Evolutionary conservation across 2,797 vertebrate species (phyloP).

Genomic region (Leucoraja ocellata): DNA sequence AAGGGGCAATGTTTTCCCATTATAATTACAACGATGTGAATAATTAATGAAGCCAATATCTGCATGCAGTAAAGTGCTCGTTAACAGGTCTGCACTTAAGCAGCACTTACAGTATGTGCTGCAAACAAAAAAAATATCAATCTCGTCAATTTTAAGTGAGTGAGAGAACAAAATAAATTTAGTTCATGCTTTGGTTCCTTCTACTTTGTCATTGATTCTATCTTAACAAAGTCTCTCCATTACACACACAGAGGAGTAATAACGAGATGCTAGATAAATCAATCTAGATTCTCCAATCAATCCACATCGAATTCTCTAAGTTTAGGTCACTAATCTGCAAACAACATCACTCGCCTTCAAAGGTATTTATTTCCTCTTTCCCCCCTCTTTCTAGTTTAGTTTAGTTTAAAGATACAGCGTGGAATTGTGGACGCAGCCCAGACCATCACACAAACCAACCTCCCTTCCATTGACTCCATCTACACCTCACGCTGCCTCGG

Average conservation of each 20-base stretch:
- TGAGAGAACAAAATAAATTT: neutral
- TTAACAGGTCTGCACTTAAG: constrained; percentile 11
- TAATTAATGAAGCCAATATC: neutral
- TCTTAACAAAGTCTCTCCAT: neutral
- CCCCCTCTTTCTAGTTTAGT: no score
- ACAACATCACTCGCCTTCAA: no score
- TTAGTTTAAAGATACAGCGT: no score
- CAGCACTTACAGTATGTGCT: neutral
- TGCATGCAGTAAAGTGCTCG: neutral
- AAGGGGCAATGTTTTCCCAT: neutral
- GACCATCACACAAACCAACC: no score
- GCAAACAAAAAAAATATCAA: constrained; percentile 10
- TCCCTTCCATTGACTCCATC: no score
- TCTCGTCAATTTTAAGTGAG: constrained; percentile 28
- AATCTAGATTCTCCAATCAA: no score
- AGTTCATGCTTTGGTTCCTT: neutral
- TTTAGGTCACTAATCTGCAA: no score
- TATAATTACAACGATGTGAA: neutral
- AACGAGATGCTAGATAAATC: neutral
- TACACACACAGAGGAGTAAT: neutral
- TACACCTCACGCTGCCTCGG: no score
- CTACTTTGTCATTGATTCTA: neutral
- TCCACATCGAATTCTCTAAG: no score
- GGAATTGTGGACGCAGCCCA: no score
- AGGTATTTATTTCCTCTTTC: no score